Base-by-base conservation (phyloP, 2,113 vertebrate species). In the Cheirogaleus medius region DNA sequence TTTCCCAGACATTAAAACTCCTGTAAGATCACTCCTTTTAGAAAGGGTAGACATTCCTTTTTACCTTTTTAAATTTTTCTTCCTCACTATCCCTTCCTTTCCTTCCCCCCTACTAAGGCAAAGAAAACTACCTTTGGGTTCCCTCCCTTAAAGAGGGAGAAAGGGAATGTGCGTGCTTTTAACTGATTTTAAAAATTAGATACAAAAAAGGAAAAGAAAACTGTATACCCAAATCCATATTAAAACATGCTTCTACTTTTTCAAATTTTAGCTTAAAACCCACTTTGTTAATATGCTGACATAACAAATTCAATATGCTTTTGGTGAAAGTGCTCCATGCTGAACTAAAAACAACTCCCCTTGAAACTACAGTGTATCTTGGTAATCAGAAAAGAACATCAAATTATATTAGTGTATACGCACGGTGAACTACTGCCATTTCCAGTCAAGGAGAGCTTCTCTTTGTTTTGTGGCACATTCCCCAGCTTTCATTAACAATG, bases 241-340 rank as follows among this genome's bases (percentile, higher is more conserved):
- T 90, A 85, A 97, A 88, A 71, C 42, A 64, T n/a, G 52, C 13
- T 74, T 71, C 42, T 18, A 44, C 1, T 34, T 94, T 97, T 92
- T 88, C 81, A 89, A 47, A 58, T 60, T 58, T 87, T 83, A 97
- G 52, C n/a, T 96, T 82, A 63, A 84, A 84, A 95, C 15, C 11
- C 25, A 87, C 27, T 88, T 94, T 90, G 58, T 89, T 60, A 81
- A 91, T 76, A 66, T 17, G 18, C 2, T 25, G 27, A 52, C 37
- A 71, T n/a, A 83, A 3, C 6, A 92, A 83, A 90, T 60, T 82
- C 73, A 94, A 54, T 56, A 68, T 1, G 21, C 32, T 95, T 85
- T 85, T 87, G 77, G 25, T 85, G 23, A 85, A 82, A 76, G 49
- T 14, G n/a, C 18, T 66, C 42, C 37, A 87, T 2, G 5, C n/a